Percentiles rank a stretch among this genome's conserved stretches.
Conservation (phyloP, 2,113 vertebrate genomes). For the Cepphus grylle region DNA sequence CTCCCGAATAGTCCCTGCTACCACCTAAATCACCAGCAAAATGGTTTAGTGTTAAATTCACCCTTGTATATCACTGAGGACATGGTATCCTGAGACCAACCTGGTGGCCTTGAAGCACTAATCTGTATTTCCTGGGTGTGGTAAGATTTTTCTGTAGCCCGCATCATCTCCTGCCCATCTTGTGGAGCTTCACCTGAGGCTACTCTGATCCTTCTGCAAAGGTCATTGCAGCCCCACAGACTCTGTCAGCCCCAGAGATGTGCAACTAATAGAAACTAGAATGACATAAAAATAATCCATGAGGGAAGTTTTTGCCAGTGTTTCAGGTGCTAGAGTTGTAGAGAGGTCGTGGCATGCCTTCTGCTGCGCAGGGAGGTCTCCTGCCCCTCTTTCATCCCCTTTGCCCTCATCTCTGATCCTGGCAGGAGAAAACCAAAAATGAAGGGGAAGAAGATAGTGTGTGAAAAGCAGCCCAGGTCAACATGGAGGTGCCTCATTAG, state of each 20-base stretch:
- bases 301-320: no score
- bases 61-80: neutral
- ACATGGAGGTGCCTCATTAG: neutral
- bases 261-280: no score
- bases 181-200: neutral
- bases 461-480: neutral
- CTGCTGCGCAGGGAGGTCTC: neutral
- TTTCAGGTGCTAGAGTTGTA: neutral
- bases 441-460: neutral
- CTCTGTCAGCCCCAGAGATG: neutral
- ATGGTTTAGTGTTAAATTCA: neutral
- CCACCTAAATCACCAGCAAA: neutral
- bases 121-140: neutral
- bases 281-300: neutral
- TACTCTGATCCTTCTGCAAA: neutral
- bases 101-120: no score
- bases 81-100: rapidly evolving
- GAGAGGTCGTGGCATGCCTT: neutral
- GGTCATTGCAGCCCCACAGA: neutral
- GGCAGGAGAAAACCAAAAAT: neutral
- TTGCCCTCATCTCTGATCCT: neutral
- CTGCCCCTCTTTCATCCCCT: neutral
- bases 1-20: neutral
- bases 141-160: neutral
- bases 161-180: neutral